phyloP scores from a whole-genome alignment of 2,797 vertebrate species.

The Lagocephalus sceleratus region DNA sequence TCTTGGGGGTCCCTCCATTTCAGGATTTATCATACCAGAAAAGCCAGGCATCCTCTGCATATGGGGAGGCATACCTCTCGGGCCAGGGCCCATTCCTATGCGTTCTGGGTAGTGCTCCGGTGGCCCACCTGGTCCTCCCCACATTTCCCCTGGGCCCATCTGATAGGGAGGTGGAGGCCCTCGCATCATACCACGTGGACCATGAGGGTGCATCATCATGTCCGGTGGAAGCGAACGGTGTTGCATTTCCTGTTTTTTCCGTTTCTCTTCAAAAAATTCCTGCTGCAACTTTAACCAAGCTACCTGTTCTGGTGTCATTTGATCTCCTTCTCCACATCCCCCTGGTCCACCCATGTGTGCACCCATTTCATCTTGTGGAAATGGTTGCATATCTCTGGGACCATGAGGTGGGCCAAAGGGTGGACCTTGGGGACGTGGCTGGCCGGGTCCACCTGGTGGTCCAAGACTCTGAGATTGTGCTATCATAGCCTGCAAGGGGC shows the following conservation, averaged over 20 bases:
- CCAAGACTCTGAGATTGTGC: constrained; percentile 97
- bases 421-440: constrained; percentile 88
- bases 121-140: constrained; percentile 87
- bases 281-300: constrained; percentile 98
- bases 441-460: constrained; percentile 84
- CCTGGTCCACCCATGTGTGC: constrained; percentile 86
- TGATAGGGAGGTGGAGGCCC: constrained; percentile 96
- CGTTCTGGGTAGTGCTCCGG: constrained; percentile 92
- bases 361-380: constrained; percentile 94
- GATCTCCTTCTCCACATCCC: constrained; percentile 87
- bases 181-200: constrained; percentile 90
- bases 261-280: constrained; percentile 98
- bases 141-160: constrained; percentile 92
- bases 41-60: constrained; percentile 95
- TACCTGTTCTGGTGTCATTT: constrained; percentile 98
- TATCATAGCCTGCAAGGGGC: constrained; percentile 97
- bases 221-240: constrained; percentile 94
- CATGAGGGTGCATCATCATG: constrained; percentile 96
- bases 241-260: constrained; percentile 96
- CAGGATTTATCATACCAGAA: constrained; percentile 94
- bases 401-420: constrained; percentile 89
- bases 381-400: constrained; percentile 90
- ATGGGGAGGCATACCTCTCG: constrained; percentile 89
- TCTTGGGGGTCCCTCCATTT: constrained; percentile 93
- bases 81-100: constrained; percentile 86